Evolutionary conservation across 1,140 invertebrate species (phyloP), one percentile per base, ranked within the genome.

Genomic region (Oscheius sp.): DNA sequence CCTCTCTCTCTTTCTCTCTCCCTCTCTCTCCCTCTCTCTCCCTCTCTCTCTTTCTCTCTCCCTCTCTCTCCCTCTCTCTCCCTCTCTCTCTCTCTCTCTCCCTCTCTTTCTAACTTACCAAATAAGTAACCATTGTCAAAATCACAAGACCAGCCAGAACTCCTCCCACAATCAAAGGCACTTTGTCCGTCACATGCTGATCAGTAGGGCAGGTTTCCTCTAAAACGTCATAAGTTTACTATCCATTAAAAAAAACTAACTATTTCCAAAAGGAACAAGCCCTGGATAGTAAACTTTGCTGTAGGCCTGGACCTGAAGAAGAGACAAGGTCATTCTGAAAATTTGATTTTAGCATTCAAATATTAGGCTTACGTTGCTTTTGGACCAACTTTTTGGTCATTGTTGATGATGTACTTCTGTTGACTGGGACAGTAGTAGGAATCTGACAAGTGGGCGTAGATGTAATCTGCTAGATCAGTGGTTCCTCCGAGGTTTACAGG

Each of bases 171-270:
- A 63, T 63, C 10, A 63, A 32, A 10, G 61, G 61, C 26, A 63
- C 61, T 63, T 63, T 63, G 26, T 63, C 61, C 10, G 61, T 63
- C 32, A 32, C 35, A 1, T 63, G 61, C 61, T 63, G 61, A 26
- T 63, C 61, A n/a, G 61, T 63, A 10, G 61, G 61, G 29, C 61
- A 63, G 26, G 1, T 63, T 32, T 63, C 15, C 18, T 26, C 61
- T 63, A 32, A 34, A 63, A 29, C 18, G 10, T 18, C 7, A 10
- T 34, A 63, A 55, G 38, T 42, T n/a, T n/a, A 55, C 4, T 7
- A 26, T 20, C 7, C 15, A 23, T 7, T 4, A 23, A 26, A 23
- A 4, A 23, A 7, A 7, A 55, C 49, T 23, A 4, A 55, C 49
- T 55, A 13, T 7, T 55, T 26, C 49, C 49, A 23, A 55, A 55